A percentile compares a stretch with the other conserved stretches of the same genome.
phyloP scores from a whole-genome alignment of 2,888 invertebrate species.

The Nomada goodeniana region DNA sequence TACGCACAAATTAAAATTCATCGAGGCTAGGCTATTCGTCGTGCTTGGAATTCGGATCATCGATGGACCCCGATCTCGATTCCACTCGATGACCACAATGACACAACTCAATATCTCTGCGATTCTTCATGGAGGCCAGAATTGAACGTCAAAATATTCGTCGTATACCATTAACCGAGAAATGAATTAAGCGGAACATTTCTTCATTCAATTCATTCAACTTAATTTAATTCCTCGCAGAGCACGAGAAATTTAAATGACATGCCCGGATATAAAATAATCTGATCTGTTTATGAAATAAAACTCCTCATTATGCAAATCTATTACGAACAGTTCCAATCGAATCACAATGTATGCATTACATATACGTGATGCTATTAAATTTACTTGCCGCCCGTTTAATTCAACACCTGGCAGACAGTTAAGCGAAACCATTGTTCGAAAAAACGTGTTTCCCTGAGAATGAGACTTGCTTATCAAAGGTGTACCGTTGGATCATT shows the following conservation, averaged over 20 bases:
- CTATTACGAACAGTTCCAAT: too few species aligned
- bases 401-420: neutral
- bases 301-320: too few species aligned
- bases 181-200: neutral
- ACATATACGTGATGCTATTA: too few species aligned
- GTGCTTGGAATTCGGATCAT: conserved; percentile 33
- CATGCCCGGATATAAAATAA: too few species aligned
- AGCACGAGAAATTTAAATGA: too few species aligned
- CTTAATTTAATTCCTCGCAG: too few species aligned
- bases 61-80: conserved; percentile 26
- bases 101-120: neutral
- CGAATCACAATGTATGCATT: too few species aligned
- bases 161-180: neutral
- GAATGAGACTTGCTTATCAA: neutral
- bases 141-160: neutral
- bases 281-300: too few species aligned
- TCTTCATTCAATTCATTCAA: too few species aligned
- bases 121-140: neutral
- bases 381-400: too few species aligned
- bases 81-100: neutral
- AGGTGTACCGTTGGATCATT: neutral
- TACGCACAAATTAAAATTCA: conserved; percentile 19
- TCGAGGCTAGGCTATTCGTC: conserved; percentile 12
- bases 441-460: neutral
- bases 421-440: neutral